These are phyloP conservation scores for Perodicticus potto DNA, from an alignment of 2,797 vertebrate species.

Conservation along the genomic window DNA sequence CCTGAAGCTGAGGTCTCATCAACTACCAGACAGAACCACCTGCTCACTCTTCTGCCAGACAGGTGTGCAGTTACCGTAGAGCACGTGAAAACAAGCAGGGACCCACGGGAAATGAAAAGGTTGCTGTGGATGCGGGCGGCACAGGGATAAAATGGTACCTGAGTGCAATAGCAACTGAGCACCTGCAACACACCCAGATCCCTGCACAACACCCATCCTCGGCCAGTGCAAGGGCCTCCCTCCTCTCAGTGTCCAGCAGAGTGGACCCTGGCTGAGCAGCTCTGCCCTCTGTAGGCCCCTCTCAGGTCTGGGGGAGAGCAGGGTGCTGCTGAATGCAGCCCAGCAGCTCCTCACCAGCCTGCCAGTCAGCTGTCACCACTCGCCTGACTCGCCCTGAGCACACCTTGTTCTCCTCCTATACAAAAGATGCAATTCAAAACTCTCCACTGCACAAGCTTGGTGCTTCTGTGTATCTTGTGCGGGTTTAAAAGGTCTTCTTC, in stretches of 20 bases:
- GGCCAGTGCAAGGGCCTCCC: background rate
- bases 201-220: background rate
- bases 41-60: background rate
- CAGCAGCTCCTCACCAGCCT: background rate
- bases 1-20: background rate
- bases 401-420: background rate
- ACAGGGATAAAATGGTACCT: background rate
- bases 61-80: too few species aligned
- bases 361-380: background rate
- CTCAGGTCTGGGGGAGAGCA: too few species aligned
- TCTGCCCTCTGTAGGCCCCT: background rate
- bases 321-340: background rate
- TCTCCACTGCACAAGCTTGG: rapidly evolving
- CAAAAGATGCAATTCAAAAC: background rate
- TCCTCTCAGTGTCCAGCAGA: rapidly evolving
- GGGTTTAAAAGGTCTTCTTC: background rate
- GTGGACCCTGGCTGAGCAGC: background rate
- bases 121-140: background rate
- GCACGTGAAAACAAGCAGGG: background rate
- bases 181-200: too few species aligned
- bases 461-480: background rate
- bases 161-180: background rate
- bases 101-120: background rate
- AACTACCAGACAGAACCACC: background rate
- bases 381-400: background rate